phyloP scores from a whole-genome alignment of 2,113 vertebrate species.

The Aphelocoma coerulescens region DNA sequence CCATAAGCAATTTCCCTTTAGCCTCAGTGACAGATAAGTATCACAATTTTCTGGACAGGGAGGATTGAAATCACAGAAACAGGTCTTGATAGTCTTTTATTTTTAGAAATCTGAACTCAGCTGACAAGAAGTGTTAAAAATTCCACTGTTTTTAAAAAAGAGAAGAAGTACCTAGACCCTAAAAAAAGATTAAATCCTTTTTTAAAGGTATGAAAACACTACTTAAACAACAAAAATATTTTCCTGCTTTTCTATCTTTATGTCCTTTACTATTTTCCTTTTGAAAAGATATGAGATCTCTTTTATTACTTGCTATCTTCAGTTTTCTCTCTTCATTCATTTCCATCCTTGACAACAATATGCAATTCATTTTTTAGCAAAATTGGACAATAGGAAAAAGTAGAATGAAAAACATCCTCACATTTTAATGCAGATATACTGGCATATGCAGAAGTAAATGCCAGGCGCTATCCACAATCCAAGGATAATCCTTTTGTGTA shows the following conservation, averaged over 20 bases:
- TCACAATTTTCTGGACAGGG: constrained; percentile 7
- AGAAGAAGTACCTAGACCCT: neutral
- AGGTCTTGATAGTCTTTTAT: neutral
- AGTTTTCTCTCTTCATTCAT: constrained; percentile 32
- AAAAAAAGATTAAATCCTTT: neutral
- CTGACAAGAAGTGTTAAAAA: neutral
- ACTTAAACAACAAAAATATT: neutral
- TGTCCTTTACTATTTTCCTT: neutral
- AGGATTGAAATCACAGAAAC: neutral
- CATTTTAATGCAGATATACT: constrained; percentile 11
- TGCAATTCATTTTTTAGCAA: constrained; percentile 18
- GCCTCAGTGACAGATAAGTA: neutral
- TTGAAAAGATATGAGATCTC: neutral
- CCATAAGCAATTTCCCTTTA: neutral
- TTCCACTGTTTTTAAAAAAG: neutral
- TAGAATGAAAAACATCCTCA: neutral
- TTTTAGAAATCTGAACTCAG: neutral
- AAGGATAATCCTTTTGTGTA: constrained; percentile 49
- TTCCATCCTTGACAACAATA: constrained; percentile 27
- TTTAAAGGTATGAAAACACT: neutral
- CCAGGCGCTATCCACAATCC: neutral
- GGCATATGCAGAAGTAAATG: neutral
- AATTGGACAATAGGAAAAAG: neutral
- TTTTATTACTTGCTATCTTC: neutral
- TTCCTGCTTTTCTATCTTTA: neutral